Base-by-base conservation (phyloP, 2,888 invertebrate species). In the Hydrotaea cyrtoneurina region DNA sequence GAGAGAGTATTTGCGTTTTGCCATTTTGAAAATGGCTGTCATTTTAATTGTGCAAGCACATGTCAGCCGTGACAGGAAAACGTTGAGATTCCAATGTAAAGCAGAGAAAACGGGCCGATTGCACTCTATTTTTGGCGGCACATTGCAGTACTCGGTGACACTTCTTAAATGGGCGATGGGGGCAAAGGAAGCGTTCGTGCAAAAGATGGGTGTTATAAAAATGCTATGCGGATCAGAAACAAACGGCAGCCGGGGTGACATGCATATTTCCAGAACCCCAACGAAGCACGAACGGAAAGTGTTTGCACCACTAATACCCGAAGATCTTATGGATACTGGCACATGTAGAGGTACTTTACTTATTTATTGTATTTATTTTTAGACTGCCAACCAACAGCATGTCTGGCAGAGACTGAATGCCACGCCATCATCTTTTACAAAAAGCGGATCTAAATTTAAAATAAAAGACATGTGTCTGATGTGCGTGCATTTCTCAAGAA, bases 181-280 rank as follows among this genome's bases (percentile, higher is more conserved):
- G 64, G n/a, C n/a, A n/a, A 76, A 66, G 66, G 71, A 50, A 71
- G 43, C 66, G 7, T 31, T 31, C 7, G 2, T 7, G 3, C 31
- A 31, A 39, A 74, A 78, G 62, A 59, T 76, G 72, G 26, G 77
- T 69, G 46, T 46, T 66, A 31, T 36, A 71, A 73, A 31, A 31
- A 62, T 73, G 31, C 36, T 21, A 66, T 36, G 53, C 53, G 10
- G n/a, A 36, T 55, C 55, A 72, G n/a, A 21, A 46, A 76, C 72
- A 36, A 15, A 13, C 50, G 64, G 31, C 31, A 31, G 31, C 31
- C 71, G 57, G n/a, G n/a, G n/a, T n/a, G n/a, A n/a, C n/a, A n/a
- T n/a, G 78, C 75, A 85, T 83, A 81, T 83, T 86, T 86, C 26
- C 21, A 81, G 86, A 82, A 84, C 86, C 79, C 84, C 86, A 86